Base-by-base conservation (phyloP, 2,797 vertebrate species). In the Cebuella pygmaea region DNA sequence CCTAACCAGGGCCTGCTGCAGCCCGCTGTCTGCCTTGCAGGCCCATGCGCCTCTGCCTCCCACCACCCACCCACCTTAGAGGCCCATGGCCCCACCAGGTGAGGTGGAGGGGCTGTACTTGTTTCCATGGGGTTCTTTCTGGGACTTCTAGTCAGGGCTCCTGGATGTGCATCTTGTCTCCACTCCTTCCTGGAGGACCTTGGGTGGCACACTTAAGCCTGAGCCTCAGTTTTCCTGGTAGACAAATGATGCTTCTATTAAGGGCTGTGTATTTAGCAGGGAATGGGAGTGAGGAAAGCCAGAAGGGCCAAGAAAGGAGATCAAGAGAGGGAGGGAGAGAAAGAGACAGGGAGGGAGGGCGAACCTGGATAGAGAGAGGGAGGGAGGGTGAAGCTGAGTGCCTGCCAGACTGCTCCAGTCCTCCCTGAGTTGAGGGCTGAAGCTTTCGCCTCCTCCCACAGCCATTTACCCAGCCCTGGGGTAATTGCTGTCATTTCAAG, bases 401-500 rank as follows among this genome's bases (percentile, higher is more conserved):
- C 33, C 57, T 4, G 12, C 12, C 33, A 41, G 0, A 19, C 70
- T 1, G 30, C 48, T 13, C 15, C 17, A 13, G 33, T 57, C 8
- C 36, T 36, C 57, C n/a, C 2, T 11, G 2, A 55, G 59, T 81
- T 27, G 15, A 10, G 83, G 50, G n/a, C 20, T 24, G 52, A 50
- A 61, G 76, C 59, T 74, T 59, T 52, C 87, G 1, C 36, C 20
- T 15, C 83, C 93, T 55, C 70, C 76, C 22, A 92, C 52, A 92
- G n/a, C 74, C 94, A 86, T 48, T 78, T 92, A 78, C 44, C 78
- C 72, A 90, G 52, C 90, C 70, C 26, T 0, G 50, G 50, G 79
- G 88, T 89, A 92, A 92, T 72, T 89, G 94, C 88, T 59, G 41
- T 76, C 88, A 92, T 92, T 95, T 97, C 94, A 61, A 81, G 93